These are phyloP conservation scores for Phoxinus dragarum DNA, from an alignment of 2,797 vertebrate species.

Conservation along the genomic window DNA sequence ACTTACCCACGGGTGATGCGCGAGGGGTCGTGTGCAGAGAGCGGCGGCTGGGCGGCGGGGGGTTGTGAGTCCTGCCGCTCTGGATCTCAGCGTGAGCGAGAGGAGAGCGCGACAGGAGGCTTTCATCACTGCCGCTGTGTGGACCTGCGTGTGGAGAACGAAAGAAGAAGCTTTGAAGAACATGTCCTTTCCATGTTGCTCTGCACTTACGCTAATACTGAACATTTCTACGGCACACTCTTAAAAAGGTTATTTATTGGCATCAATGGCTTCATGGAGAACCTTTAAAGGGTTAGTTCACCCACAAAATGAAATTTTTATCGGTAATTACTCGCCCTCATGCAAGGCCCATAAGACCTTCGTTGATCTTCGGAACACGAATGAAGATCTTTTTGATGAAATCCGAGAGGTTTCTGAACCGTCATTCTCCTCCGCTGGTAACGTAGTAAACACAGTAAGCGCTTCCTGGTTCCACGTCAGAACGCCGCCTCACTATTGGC, in stretches of 20 bases:
- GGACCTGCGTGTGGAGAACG: slow-evolving; percentile 74
- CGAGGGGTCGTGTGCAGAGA: slow-evolving; percentile 84
- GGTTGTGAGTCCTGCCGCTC: slow-evolving; percentile 68
- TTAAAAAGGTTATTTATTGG: not conserved
- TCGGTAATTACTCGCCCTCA: too few relatives aligned
- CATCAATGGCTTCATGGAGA: not conserved
- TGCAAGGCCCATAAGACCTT: too few relatives aligned
- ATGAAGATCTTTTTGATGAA: too few relatives aligned
- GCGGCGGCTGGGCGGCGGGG: slow-evolving; percentile 76
- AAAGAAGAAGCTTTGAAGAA: not conserved
- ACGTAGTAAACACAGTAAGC: too few relatives aligned
- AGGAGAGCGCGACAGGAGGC: slow-evolving; percentile 70
- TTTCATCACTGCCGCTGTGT: slow-evolving; percentile 81
- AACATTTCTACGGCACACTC: not conserved
- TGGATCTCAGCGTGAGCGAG: slow-evolving; percentile 73
- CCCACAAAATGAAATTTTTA: too few relatives aligned
- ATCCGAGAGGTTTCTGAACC: too few relatives aligned
- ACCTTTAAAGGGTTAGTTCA: not conserved
- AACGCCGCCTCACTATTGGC: too few relatives aligned
- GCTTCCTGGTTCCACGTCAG: too few relatives aligned
- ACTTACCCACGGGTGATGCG: slow-evolving; percentile 81
- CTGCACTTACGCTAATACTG: not conserved
- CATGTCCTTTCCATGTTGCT: not conserved
- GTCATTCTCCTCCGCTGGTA: too few relatives aligned
- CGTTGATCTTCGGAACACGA: too few relatives aligned